A percentile compares a stretch with the other conserved stretches of the same genome.
phyloP scores from a whole-genome alignment of 2,797 vertebrate species.

The Sciurus carolinensis region DNA sequence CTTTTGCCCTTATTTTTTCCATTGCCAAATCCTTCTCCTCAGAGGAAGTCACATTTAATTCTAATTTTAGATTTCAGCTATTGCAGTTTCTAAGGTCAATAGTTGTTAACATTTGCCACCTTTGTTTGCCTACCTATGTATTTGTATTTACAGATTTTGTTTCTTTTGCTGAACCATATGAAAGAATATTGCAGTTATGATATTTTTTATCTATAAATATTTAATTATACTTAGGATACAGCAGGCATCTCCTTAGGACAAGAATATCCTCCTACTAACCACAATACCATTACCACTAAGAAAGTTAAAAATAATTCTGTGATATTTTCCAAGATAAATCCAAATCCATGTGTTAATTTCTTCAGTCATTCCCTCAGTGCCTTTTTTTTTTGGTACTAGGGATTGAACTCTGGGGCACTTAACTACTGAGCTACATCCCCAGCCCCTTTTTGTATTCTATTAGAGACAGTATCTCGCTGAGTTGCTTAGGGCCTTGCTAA shows the following conservation, averaged over 20 bases:
- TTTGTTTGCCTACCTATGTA: neutral
- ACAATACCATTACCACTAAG: neutral
- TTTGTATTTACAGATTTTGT: neutral
- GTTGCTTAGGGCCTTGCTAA: no score
- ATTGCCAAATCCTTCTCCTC: neutral
- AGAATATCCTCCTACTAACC: neutral
- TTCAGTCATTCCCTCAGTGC: neutral
- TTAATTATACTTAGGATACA: neutral
- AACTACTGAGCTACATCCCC: no score
- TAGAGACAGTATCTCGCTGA: no score
- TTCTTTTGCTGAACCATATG: neutral
- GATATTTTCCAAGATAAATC: neutral
- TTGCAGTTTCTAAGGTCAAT: neutral
- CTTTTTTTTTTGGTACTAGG: neutral
- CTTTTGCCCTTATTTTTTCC: neutral
- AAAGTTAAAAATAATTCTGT: neutral
- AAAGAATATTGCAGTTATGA: neutral
- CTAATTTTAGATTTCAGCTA: neutral
- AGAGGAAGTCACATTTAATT: neutral
- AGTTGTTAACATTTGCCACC: neutral
- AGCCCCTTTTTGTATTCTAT: no score
- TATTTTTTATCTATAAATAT: neutral
- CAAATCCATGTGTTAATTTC: conserved; percentile 4
- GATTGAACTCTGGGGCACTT: no score
- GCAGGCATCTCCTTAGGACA: neutral